Conservation (phyloP, 2,797 vertebrate genomes). For the Leptatherina wallacei region DNA sequence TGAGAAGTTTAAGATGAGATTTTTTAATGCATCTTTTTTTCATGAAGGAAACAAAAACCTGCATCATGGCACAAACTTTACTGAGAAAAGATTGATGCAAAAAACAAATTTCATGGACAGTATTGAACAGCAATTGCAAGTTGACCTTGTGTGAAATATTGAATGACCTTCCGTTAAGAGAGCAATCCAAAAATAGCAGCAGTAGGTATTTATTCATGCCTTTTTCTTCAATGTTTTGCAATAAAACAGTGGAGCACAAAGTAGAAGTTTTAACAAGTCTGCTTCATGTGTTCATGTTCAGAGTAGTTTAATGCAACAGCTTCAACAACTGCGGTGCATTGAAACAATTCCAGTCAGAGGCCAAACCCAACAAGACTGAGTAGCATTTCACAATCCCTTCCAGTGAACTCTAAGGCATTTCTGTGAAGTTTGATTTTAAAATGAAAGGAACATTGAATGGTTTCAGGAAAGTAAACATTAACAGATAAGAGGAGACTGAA, state of each 20-base stretch:
- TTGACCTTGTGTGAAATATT: constrained; percentile 36
- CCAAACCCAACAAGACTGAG: constrained; percentile 39
- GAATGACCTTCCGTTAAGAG: constrained; percentile 49
- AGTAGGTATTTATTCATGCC: constrained; percentile 53
- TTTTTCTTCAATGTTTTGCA: constrained; percentile 42
- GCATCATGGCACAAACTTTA: constrained; percentile 62
- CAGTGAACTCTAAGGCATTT: constrained; percentile 73
- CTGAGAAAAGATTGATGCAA: constrained; percentile 37
- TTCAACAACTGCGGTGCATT: constrained; percentile 56
- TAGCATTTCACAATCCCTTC: constrained; percentile 50
- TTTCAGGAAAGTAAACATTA: constrained; percentile 22
- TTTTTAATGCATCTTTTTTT: constrained; percentile 31
- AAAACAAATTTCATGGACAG: constrained; percentile 29
- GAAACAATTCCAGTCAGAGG: constrained; percentile 55
- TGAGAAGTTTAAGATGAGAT: constrained; percentile 65
- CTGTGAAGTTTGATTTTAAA: constrained; percentile 57
- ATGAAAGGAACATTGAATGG: constrained; percentile 13
- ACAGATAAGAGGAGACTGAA: constrained; percentile 13
- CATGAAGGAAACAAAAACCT: constrained; percentile 59
- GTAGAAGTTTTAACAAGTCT: constrained; percentile 26
- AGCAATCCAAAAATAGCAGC: constrained; percentile 74
- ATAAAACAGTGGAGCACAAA: constrained; percentile 35
- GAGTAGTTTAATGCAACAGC: constrained; percentile 39
- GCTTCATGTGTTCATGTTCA: constrained; percentile 34
- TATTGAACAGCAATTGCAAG: constrained; percentile 35